Percentiles rank a stretch among this genome's conserved stretches.
Conservation (phyloP, 2,888 invertebrate genomes). For the Encarsia formosa region DNA sequence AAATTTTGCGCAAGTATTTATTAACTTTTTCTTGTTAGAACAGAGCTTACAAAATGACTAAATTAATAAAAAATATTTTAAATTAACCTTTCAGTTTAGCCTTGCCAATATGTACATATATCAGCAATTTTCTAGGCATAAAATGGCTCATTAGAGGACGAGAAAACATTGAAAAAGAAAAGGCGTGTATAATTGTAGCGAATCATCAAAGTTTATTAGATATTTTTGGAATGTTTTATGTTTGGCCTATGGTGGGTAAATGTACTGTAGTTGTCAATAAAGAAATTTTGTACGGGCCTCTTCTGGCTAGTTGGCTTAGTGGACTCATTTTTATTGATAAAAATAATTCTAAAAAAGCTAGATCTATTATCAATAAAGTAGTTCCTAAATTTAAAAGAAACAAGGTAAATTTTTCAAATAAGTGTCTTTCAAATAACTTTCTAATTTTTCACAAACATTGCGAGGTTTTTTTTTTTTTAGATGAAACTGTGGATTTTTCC, state of each 20-base stretch:
- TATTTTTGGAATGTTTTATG: slow-evolving; percentile 81
- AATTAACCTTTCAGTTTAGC: too few species aligned
- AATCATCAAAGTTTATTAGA: slow-evolving; percentile 92
- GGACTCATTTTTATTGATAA: slow-evolving; percentile 87
- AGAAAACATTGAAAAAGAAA: slow-evolving; percentile 72
- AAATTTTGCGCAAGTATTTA: too few species aligned
- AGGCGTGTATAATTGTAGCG: slow-evolving; percentile 78
- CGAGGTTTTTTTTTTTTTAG: too few species aligned
- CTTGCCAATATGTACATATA: too few species aligned
- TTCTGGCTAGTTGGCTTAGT: slow-evolving; percentile 80
- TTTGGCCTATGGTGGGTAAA: slow-evolving; percentile 84
- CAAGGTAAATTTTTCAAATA: too few species aligned
- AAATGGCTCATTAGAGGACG: slow-evolving; percentile 74
- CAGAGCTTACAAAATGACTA: too few species aligned
- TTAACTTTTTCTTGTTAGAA: too few species aligned
- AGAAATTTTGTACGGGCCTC: slow-evolving; percentile 78
- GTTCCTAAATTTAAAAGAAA: too few species aligned
- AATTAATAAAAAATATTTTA: too few species aligned
- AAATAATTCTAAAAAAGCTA: slow-evolving; percentile 71
- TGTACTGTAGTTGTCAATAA: slow-evolving; percentile 86
- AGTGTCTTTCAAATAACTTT: too few species aligned
- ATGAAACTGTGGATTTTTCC: slow-evolving; percentile 90
- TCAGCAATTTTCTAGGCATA: too few species aligned
- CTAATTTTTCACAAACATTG: too few species aligned
- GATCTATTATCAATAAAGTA: slow-evolving; percentile 68